Percentiles rank a stretch among this genome's conserved stretches.
Evolutionary conservation across 2,888 invertebrate genomes (phyloP).

Genomic region (Hermaeophaga mercurialis): DNA sequence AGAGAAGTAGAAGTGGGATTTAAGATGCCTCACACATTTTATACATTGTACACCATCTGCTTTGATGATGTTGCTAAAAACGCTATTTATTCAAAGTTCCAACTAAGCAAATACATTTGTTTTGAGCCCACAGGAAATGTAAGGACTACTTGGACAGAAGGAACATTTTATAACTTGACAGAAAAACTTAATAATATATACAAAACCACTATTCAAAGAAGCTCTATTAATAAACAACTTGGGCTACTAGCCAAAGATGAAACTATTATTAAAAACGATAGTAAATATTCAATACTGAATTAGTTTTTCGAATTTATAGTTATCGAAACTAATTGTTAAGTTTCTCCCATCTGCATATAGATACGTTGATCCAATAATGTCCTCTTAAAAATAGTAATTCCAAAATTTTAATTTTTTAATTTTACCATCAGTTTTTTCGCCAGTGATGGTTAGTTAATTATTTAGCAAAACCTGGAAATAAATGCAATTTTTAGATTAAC

Average conservation of each 20-base stretch:
- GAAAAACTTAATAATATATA: conserved; percentile 46
- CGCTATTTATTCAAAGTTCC: conserved; percentile 61
- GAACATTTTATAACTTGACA: conserved; percentile 58
- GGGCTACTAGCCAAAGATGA: conserved; percentile 41
- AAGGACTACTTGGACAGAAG: conserved; percentile 58
- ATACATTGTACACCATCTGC: conserved; percentile 49
- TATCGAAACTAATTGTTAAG: too few species aligned
- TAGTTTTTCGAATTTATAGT: too few species aligned
- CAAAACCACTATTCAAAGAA: conserved; percentile 42
- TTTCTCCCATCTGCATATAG: too few species aligned
- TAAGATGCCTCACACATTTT: conserved; percentile 10
- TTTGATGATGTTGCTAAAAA: conserved; percentile 60
- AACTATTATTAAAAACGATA: conserved; percentile 55
- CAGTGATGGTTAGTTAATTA: too few species aligned
- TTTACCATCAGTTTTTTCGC: too few species aligned
- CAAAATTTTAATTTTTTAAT: too few species aligned
- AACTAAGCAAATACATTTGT: conserved; percentile 58
- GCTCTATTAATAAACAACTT: conserved; percentile 45
- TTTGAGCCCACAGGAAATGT: conserved; percentile 59
- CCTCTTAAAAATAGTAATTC: too few species aligned
- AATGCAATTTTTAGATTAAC: too few species aligned
- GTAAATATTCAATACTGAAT: too few species aligned
- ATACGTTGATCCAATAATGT: too few species aligned
- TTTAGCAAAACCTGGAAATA: too few species aligned
- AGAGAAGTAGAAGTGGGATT: conserved; percentile 60